Evolutionary conservation across 2,113 vertebrate species (phyloP).

Genomic region (Paraplagusia blochii): DNA sequence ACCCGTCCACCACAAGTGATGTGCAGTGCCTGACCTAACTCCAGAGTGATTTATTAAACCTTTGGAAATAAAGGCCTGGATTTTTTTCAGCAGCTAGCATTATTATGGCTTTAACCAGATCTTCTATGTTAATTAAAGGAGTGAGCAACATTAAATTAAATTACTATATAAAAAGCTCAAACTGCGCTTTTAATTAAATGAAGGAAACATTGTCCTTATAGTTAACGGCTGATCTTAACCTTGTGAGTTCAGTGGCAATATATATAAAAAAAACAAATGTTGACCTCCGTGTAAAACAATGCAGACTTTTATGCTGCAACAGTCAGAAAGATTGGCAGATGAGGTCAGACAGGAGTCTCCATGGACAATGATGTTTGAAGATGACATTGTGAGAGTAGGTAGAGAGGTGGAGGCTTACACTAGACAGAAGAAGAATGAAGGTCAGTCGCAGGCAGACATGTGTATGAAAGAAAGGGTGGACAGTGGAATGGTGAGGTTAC

Average conservation of each 20-base stretch:
- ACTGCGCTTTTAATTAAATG: background rate
- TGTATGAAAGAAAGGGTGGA: no score
- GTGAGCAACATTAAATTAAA: background rate
- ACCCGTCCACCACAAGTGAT: slow-evolving; percentile 29
- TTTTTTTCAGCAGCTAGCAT: slow-evolving; percentile 10
- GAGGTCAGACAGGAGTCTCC: no score
- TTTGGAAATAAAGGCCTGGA: slow-evolving; percentile 4
- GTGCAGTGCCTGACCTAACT: slow-evolving; percentile 24
- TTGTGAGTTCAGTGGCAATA: background rate
- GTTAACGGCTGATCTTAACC: background rate
- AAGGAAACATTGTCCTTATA: background rate
- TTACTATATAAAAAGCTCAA: background rate
- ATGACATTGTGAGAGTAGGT: no score
- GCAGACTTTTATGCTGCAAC: no score
- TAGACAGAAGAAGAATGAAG: no score
- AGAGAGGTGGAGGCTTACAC: no score
- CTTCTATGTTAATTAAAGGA: background rate
- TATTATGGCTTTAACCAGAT: slow-evolving; percentile 16
- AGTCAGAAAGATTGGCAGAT: no score
- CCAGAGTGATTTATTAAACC: slow-evolving; percentile 20
- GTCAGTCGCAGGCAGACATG: no score
- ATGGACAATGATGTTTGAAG: no score
- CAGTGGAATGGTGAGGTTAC: no score
- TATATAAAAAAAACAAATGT: slow-evolving; percentile 5
- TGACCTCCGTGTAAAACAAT: background rate